Evolutionary conservation across 2,888 invertebrate species (phyloP).

Genomic region (Creontiades dilutus): DNA sequence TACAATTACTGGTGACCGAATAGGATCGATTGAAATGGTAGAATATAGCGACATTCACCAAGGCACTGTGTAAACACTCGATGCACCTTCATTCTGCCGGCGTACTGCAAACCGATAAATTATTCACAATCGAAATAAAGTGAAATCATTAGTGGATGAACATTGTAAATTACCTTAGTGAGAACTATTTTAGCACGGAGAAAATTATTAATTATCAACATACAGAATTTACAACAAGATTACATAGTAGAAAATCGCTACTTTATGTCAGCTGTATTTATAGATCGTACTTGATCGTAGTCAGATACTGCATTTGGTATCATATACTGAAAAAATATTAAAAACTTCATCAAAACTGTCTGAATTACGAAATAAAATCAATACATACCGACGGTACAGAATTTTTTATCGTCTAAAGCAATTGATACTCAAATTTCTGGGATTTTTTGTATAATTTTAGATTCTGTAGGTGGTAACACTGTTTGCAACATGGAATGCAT

Average conservation of each 20-base stretch:
- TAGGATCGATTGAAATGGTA: background rate
- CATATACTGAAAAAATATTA: background rate
- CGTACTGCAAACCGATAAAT: slow-evolving; percentile 49
- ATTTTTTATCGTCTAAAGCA: too few relatives aligned
- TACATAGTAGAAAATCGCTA: slow-evolving; percentile 73
- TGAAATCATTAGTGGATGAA: background rate
- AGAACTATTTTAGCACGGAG: slow-evolving; percentile 24
- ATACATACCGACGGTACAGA: background rate
- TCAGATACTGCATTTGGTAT: background rate
- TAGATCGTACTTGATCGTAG: slow-evolving; percentile 64
- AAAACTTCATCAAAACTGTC: background rate
- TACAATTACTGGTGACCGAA: slow-evolving; percentile 11
- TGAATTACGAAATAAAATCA: background rate
- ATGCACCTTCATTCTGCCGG: slow-evolving; percentile 66
- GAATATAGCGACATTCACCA: slow-evolving; percentile 68
- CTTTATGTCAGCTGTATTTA: slow-evolving; percentile 72
- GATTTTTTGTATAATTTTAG: too few relatives aligned
- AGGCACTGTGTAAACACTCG: slow-evolving; percentile 76
- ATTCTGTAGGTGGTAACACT: too few relatives aligned
- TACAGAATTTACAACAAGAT: slow-evolving; percentile 65
- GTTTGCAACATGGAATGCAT: too few relatives aligned
- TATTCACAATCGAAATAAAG: background rate
- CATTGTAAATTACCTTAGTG: slow-evolving; percentile 50
- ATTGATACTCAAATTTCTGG: too few relatives aligned
- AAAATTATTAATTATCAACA: slow-evolving; percentile 40